Evolutionary conservation across 2,113 vertebrate species (phyloP), one percentile per base, ranked within the genome.

Genomic region (Ursus arctos): DNA sequence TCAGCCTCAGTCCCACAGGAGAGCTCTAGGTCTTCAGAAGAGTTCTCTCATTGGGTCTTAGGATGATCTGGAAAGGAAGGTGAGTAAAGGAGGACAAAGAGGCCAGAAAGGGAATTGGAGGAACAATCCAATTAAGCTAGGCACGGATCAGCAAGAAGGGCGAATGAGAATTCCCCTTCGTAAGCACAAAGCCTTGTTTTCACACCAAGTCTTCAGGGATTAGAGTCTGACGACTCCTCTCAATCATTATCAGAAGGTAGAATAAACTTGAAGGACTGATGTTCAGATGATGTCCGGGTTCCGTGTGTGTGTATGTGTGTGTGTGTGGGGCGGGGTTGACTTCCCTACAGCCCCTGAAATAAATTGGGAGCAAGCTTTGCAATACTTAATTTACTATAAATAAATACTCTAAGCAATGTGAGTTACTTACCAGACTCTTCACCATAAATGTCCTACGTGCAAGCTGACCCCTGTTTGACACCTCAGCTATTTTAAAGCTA

Each of bases 401-500:
- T 91, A 95, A 40, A 36, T 1, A 16, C 2, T 63, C 96, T 65
- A 96, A 95, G 91, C 85, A 92, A 88, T 65, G n/a, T 1, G 76
- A 98, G 77, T 57, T 91, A 92, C 95, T 97, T 96, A 88, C 57
- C 82, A 96, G 59, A 55, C 76, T 95, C 84, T 87, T 97, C 85
- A 94, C 94, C 14, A 36, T 88, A 88, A 80, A 98, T 97, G 94
- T 97, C 97, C 33, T 85, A 95, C 5, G 10, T 82, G 97, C 97
- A 98, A 97, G 97, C 10, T 98, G 98, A 95, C 82, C 91, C 21
- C 79, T 92, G 1, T 92, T 97, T 97, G 92, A 98, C 96, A 88
- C 59, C 93, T 91, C 36, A 61, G 83, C 86, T 98, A 85, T 98
- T 98, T 99, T 98, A 98, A 98, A 97, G 88, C 4, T 91, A 11